Percentiles rank a stretch among this genome's conserved stretches.
phyloP scores from a whole-genome alignment of 2,888 invertebrate species.

The Blastobasis lacticolella region DNA sequence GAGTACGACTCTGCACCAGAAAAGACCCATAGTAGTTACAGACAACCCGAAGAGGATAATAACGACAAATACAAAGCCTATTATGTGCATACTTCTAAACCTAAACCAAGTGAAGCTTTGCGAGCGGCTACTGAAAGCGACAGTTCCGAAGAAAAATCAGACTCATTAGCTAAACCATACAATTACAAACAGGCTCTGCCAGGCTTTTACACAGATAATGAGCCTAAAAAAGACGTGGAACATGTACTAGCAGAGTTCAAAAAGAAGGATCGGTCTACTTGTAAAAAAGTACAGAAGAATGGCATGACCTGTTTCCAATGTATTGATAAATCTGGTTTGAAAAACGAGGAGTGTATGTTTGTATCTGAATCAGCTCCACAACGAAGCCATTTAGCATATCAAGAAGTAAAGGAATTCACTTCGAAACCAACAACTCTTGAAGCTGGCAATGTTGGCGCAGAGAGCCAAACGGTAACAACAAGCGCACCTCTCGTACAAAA shows the following conservation, averaged over 20 bases:
- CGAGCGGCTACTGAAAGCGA: conserved; percentile 41
- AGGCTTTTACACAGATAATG: conserved; percentile 67
- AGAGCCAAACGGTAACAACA: conserved; percentile 56
- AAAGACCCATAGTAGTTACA: conserved; percentile 39
- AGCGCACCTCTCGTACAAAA: conserved; percentile 43
- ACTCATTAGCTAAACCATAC: conserved; percentile 46
- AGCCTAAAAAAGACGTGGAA: conserved; percentile 79
- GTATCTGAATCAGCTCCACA: conserved; percentile 80
- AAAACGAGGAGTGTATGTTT: conserved; percentile 87
- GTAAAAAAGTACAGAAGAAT: conserved; percentile 81
- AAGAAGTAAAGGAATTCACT: conserved; percentile 77
- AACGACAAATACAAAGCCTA: conserved; percentile 54
- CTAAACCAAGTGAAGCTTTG: conserved; percentile 52
- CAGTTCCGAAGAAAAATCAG: conserved; percentile 47
- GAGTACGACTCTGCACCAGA: conserved; percentile 33
- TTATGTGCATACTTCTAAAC: conserved; percentile 51
- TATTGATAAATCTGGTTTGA: conserved; percentile 78
- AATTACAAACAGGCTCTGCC: conserved; percentile 64
- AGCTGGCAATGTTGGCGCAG: conserved; percentile 46
- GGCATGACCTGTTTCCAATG: conserved; percentile 87
- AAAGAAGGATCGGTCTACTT: conserved; percentile 80
- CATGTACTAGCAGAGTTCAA: conserved; percentile 82
- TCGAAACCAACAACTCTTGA: conserved; percentile 57
- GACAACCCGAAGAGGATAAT: conserved; percentile 34
- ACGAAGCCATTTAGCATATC: conserved; percentile 78